Conservation (phyloP, 1,140 invertebrate genomes). For the Homarus americanus region DNA sequence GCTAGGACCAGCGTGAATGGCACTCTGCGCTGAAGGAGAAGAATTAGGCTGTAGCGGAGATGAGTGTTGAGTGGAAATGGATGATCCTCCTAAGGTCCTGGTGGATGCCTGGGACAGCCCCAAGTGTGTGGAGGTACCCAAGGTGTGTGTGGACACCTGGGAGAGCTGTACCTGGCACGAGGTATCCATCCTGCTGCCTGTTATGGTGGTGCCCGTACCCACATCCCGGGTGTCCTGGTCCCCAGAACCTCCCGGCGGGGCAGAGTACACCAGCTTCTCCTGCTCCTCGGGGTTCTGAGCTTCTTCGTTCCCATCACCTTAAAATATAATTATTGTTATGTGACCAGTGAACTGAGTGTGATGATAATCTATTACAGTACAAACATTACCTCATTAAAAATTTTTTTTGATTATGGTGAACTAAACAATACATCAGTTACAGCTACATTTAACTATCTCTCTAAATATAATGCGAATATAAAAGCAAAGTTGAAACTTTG, state of each 20-base stretch:
- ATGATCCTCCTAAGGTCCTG: conserved; percentile 52
- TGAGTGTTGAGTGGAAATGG: conserved; percentile 54
- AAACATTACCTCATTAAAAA: too few relatives aligned
- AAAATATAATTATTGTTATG: neutral
- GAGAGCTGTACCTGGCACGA: conserved; percentile 56
- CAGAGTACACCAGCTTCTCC: conserved; percentile 53
- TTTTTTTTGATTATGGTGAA: too few relatives aligned
- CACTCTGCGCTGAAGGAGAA: conserved; percentile 60
- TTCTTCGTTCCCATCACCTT: conserved; percentile 36
- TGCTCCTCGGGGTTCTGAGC: conserved; percentile 51
- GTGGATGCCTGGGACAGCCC: conserved; percentile 61
- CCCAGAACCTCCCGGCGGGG: conserved; percentile 9
- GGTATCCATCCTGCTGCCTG: neutral
- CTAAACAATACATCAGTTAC: too few relatives aligned
- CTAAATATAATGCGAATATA: too few relatives aligned
- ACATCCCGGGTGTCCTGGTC: neutral
- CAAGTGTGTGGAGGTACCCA: conserved; percentile 59
- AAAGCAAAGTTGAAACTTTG: too few relatives aligned
- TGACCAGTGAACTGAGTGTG: too few relatives aligned
- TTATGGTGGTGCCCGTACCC: neutral
- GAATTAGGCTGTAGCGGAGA: conserved; percentile 54
- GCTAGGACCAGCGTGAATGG: conserved; percentile 14
- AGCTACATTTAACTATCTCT: too few relatives aligned
- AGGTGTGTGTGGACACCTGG: conserved; percentile 57
- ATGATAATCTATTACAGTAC: too few relatives aligned